Base-by-base conservation (phyloP, 1,140 invertebrate species). In the Drosophila nebulosa region DNA sequence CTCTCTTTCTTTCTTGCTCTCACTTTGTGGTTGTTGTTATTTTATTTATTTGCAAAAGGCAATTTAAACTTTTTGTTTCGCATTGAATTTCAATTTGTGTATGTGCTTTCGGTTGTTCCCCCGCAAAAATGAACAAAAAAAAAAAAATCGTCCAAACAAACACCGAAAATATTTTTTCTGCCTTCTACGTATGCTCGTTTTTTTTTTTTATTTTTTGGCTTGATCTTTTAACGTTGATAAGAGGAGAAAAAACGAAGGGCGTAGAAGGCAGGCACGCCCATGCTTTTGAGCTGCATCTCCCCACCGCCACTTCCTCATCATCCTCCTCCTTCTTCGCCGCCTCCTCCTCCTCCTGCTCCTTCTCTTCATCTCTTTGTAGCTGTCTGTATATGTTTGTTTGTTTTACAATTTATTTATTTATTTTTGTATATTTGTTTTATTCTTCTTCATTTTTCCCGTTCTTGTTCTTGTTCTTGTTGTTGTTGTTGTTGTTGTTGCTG, bases 41-140 rank as follows among this genome's bases (percentile, higher is more conserved):
- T 78, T 86, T 86, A 83, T 88, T 88, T 88, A 88, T 88, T 88
- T 88, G 71, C 83, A 64, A 73, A 88, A 88, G 83, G 65, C 83
- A 86, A 86, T 88, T 86, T 86, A 22, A 74, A 67, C 74, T 79
- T 78, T 78, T 78, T 78, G 74, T 63, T 64, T 78, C 83, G 83
- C 83, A 88, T 88, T 88, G 83, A 88, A 88, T 88, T 88, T 88
- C 83, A 88, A 88, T 88, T 88, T 88, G 83, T 88, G 83, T 88
- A 80, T 86, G 16, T 21, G 39, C 30, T 32, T 32, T 32, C 30
- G 30, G 9, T 32, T 46, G 39, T 46, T 46, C 39, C 39, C 39
- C 81, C 81, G 81, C 83, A 88, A 86, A 86, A 86, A 14, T 21
- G n/a, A 16, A 16, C 4, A 36, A 36, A 36, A 14, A 36, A 14